Percentiles rank a stretch among this genome's conserved stretches.
These are phyloP conservation scores for Hypothenemus hampei DNA, from an alignment of 1,140 invertebrate species.

Conservation along the genomic window DNA sequence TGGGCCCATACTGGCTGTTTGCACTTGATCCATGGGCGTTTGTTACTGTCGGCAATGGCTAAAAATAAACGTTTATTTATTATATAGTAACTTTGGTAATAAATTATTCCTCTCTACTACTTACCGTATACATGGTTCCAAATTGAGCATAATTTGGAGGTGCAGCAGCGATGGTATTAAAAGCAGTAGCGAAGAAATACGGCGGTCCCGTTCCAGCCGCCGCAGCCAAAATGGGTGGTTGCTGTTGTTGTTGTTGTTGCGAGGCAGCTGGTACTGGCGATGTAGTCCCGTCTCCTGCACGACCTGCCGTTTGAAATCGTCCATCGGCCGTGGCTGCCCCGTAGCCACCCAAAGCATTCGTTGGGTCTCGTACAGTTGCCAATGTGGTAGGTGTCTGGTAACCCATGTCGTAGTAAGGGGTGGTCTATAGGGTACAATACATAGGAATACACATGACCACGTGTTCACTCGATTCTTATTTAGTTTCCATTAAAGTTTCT, in stretches of 20 bases:
- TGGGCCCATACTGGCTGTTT: constrained; percentile 57
- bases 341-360: constrained; percentile 62
- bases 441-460: constrained; percentile 27
- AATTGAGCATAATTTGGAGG: constrained; percentile 69
- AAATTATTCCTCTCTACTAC: not conserved
- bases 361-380: constrained; percentile 51
- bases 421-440: constrained; percentile 38
- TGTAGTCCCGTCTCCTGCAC: constrained; percentile 74
- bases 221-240: constrained; percentile 56
- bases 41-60: constrained; percentile 61
- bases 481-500: not conserved
- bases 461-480: not conserved
- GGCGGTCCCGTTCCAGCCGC: constrained; percentile 49
- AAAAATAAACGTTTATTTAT: too few relatives aligned
- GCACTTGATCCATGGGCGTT: constrained; percentile 55
- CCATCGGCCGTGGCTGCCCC: constrained; percentile 61
- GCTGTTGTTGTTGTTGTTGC: constrained; percentile 48
- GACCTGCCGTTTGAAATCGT: constrained; percentile 54
- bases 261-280: constrained; percentile 56
- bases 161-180: constrained; percentile 48
- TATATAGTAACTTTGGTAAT: too few relatives aligned
- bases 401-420: constrained; percentile 63
- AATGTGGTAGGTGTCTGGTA: constrained; percentile 60
- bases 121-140: constrained; percentile 35
- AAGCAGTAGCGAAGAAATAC: constrained; percentile 37